These are phyloP conservation scores for Elachura formosa DNA, from an alignment of 2,113 vertebrate genomes.

Conservation along the genomic window DNA sequence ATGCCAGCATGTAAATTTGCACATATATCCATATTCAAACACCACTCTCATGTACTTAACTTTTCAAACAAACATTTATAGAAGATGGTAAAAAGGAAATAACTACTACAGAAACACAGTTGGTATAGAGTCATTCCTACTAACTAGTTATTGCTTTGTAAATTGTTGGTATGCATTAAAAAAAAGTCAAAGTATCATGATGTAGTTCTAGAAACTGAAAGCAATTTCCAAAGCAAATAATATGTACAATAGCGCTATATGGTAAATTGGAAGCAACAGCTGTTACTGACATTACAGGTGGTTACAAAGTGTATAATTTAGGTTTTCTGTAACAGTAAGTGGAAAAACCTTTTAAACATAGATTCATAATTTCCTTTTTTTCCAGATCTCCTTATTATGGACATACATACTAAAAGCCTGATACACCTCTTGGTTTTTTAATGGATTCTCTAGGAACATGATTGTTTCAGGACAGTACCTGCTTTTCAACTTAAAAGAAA, in stretches of 20 bases:
- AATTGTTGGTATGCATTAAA: neutral
- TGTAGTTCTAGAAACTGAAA: constrained; percentile 59
- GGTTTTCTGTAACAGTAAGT: constrained; percentile 60
- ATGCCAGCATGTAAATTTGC: neutral
- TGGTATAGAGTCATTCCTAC: neutral
- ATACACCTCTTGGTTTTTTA: neutral
- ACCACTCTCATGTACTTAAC: neutral
- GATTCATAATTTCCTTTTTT: neutral
- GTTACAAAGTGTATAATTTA: constrained; percentile 70
- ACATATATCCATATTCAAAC: neutral
- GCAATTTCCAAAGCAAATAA: constrained; percentile 65
- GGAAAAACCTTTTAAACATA: constrained; percentile 26
- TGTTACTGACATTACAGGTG: constrained; percentile 67
- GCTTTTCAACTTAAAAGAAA: neutral
- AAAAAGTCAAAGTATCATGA: constrained; percentile 19
- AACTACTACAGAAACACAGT: neutral
- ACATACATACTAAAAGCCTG: neutral
- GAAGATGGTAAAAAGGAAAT: constrained; percentile 16
- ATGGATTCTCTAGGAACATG: neutral
- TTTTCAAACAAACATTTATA: constrained; percentile 1
- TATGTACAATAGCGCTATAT: constrained; percentile 43
- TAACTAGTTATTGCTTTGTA: constrained; percentile 8
- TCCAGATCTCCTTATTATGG: constrained; percentile 15
- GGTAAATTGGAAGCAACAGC: constrained; percentile 65
- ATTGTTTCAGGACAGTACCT: neutral